These are phyloP conservation scores for Apodemus sylvaticus DNA, from an alignment of 2,113 vertebrate genomes.

Conservation along the genomic window DNA sequence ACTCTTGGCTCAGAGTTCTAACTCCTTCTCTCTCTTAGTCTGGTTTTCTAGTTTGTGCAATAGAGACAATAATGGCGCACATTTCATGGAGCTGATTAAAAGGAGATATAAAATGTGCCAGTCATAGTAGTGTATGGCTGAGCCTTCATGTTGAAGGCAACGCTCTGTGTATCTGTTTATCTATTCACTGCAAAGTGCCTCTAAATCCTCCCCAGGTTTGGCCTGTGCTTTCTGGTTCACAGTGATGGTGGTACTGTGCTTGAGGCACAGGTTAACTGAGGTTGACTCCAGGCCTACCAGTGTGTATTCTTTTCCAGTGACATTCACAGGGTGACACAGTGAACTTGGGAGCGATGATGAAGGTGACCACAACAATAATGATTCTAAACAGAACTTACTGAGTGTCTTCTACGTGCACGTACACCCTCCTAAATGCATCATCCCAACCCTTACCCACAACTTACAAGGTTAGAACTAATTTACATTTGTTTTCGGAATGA, in stretches of 20 bases:
- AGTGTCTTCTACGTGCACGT: background rate
- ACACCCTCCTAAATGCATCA: background rate
- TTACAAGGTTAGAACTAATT: background rate
- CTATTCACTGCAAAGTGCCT: background rate
- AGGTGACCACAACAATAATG: background rate
- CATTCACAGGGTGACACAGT: background rate
- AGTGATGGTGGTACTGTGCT: background rate
- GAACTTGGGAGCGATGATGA: background rate
- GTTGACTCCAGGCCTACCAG: background rate
- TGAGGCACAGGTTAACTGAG: background rate
- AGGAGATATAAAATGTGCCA: background rate
- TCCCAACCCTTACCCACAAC: background rate
- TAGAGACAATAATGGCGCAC: background rate
- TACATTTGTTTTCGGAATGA: slow-evolving; percentile 38
- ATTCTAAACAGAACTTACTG: background rate
- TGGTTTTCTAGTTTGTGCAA: background rate
- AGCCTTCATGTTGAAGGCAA: background rate
- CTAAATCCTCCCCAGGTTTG: background rate
- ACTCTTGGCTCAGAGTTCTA: background rate
- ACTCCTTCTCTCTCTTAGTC: background rate
- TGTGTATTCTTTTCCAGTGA: background rate
- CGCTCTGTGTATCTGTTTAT: background rate
- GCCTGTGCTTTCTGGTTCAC: background rate
- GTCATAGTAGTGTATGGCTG: background rate
- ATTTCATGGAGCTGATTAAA: background rate